Percentiles rank a stretch among this genome's conserved stretches.
These are phyloP conservation scores for Reticulitermes lucifugus DNA, from an alignment of 2,888 invertebrate genomes.

Conservation along the genomic window DNA sequence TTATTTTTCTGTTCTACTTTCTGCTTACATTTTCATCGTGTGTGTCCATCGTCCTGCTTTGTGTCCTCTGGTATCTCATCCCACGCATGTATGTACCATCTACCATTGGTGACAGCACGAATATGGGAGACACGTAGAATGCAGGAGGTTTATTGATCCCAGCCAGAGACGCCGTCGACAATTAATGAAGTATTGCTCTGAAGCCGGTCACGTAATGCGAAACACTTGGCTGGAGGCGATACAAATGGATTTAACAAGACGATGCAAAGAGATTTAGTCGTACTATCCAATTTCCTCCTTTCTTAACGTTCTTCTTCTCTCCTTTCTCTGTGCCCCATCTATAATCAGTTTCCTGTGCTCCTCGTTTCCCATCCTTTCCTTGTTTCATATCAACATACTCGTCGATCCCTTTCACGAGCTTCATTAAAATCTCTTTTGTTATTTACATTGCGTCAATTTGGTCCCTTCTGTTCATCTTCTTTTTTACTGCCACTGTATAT, in stretches of 20 bases:
- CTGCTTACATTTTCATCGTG: too few relatives aligned
- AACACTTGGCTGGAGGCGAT: background rate
- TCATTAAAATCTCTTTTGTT: constrained; percentile 44
- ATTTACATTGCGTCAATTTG: constrained; percentile 43
- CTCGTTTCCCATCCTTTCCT: background rate
- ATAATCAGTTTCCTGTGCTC: background rate
- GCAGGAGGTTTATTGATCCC: too few relatives aligned
- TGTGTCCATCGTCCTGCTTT: too few relatives aligned
- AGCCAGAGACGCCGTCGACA: background rate
- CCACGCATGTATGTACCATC: too few relatives aligned
- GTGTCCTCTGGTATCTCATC: too few relatives aligned
- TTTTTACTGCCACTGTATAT: background rate
- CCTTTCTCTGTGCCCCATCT: background rate
- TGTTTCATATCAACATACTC: constrained; percentile 13
- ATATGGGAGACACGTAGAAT: too few relatives aligned
- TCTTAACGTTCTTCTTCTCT: background rate
- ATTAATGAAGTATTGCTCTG: background rate
- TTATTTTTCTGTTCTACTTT: too few relatives aligned
- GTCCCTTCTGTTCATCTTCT: constrained; percentile 15
- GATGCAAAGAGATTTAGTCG: constrained; percentile 18
- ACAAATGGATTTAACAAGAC: constrained; percentile 27
- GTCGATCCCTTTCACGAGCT: constrained; percentile 19
- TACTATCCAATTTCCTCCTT: constrained; percentile 11
- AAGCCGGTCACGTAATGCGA: constrained; percentile 2
- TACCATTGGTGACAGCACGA: too few relatives aligned